A percentile compares a stretch with the other conserved stretches of the same genome.
These are phyloP conservation scores for Arrhopalites spinosus DNA, from an alignment of 2,888 invertebrate species.

Conservation along the genomic window DNA sequence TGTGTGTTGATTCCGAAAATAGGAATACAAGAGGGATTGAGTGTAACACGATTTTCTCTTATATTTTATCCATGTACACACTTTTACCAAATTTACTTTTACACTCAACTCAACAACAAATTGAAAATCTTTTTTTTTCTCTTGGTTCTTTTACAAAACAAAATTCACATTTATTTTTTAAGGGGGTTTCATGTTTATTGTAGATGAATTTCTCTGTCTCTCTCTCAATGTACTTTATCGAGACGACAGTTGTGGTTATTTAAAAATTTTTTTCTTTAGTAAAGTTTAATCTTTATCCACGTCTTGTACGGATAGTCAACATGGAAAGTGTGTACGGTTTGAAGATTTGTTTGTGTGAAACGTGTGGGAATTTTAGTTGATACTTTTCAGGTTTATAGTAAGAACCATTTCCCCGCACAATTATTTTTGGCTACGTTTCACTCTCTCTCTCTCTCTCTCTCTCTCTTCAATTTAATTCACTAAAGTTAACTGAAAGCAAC, in stretches of 20 bases:
- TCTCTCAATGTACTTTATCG: background rate
- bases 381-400: conserved; percentile 14
- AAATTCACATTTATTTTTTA: background rate
- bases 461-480: too few relatives aligned
- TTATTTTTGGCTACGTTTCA: conserved; percentile 13
- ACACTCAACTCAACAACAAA: background rate
- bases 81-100: background rate
- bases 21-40: background rate
- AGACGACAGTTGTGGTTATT: background rate
- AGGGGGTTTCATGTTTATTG: background rate
- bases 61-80: background rate
- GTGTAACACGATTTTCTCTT: too few relatives aligned
- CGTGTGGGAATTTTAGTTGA: background rate
- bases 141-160: background rate
- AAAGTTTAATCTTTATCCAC: background rate
- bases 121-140: background rate
- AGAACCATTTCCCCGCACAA: conserved; percentile 8
- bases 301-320: too few relatives aligned
- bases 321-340: background rate
- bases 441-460: background rate
- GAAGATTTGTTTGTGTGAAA: background rate
- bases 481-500: background rate
- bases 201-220: background rate
- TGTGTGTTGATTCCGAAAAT: conserved; percentile 8
- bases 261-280: background rate